A percentile compares a stretch with the other conserved stretches of the same genome.
These are phyloP conservation scores for Butorides virescens DNA, from an alignment of 2,113 vertebrate species.

Conservation along the genomic window DNA sequence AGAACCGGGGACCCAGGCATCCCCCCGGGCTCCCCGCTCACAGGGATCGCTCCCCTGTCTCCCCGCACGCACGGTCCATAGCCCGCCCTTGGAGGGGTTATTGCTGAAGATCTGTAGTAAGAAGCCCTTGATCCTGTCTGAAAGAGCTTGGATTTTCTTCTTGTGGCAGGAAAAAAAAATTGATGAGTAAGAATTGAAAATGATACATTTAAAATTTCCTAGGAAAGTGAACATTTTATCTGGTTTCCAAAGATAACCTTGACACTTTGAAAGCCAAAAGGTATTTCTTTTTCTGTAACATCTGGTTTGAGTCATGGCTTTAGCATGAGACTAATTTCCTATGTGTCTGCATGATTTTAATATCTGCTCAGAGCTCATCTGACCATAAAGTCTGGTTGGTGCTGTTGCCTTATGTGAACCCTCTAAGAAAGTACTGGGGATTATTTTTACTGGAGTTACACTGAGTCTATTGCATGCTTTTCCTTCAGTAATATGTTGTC, in stretches of 20 bases:
- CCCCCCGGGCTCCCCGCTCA: no score
- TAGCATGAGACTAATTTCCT: slow-evolving; percentile 42
- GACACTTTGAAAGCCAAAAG: slow-evolving; percentile 44
- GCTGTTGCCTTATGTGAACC: background rate
- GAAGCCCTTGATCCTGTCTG: background rate
- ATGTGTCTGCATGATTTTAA: slow-evolving; percentile 38
- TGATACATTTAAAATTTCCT: slow-evolving; percentile 23
- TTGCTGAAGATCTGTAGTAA: fast-evolving
- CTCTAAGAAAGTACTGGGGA: background rate
- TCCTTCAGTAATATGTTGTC: background rate
- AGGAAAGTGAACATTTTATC: slow-evolving; percentile 38
- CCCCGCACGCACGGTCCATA: fast-evolving
- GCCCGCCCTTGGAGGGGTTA: fast-evolving
- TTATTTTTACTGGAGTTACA: background rate
- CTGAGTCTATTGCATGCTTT: background rate
- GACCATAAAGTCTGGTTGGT: background rate
- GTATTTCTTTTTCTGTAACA: slow-evolving; percentile 25
- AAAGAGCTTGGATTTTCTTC: background rate
- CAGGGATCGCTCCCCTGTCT: background rate
- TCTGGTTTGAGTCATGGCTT: slow-evolving; percentile 32
- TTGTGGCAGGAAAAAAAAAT: background rate
- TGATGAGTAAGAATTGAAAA: background rate
- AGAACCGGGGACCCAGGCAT: background rate
- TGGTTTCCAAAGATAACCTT: slow-evolving; percentile 44
- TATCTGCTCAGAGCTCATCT: background rate